Evolutionary conservation across 2,113 vertebrate species (phyloP), one percentile per base, ranked within the genome.

Genomic region (Arvicanthis niloticus): DNA sequence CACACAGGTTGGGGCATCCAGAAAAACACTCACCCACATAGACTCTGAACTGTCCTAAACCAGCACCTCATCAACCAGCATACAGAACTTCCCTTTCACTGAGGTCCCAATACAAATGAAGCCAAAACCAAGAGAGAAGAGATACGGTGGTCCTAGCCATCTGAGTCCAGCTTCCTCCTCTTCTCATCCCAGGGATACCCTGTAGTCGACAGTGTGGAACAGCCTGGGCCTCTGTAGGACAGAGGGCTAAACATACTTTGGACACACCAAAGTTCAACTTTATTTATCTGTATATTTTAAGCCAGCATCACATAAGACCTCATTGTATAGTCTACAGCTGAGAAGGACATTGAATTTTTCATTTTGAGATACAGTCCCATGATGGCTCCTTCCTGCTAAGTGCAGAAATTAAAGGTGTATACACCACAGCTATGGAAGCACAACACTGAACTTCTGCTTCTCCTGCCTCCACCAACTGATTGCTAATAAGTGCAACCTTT

Each of bases 181-280:
- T 78, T 15, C 34, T 22, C 60, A 80, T 37, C 48, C 29, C 76
- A 34, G 4, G 5, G 37, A 7, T 45, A 29, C 40, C 37, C 31
- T 11, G 4, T 0, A 2, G 17, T 45, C 29, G 29, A 34, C 0
- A 0, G 17, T 0, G 26, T 58, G 26, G 62, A 78, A 0, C 19
- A 24, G 22, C 51, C 78, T 40, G 0, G 60, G 45, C 12, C 17
- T 67, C 62, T 29, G 29, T 48, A 89, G 67, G 37, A 37, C 22
- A 45, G 73, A 16, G 24, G 65, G 62, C 31, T 76, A 58, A 77
- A 42, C 22, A 77, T 11, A 48, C 34, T 68, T 60, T 21, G 11
- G 3, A 3, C 17, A 56, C 19, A 12, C 12, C 13, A 91, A 68
- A 56, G 17, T 58, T 85, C 11, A 3, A 42, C 40, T 65, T 89